Base-by-base conservation (phyloP, 2,797 vertebrate species). In the Crenuchus spilurus region DNA sequence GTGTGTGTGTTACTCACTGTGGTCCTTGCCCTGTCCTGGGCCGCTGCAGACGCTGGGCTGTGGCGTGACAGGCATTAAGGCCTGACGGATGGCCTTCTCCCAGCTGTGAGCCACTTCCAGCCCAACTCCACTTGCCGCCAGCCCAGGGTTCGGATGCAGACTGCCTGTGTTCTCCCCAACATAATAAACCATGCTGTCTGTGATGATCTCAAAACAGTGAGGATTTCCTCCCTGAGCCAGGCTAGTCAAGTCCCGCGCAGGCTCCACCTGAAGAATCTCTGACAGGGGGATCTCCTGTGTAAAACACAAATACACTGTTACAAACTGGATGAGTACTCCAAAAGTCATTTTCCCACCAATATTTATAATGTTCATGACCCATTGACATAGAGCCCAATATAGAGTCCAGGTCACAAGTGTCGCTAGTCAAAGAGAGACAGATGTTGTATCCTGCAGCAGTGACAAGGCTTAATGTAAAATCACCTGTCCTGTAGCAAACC, bases 151-250 rank as follows among this genome's bases (percentile, higher is more conserved):
- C 86, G 74, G 76, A 13, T 76, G 81, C 5, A 67, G 73, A 74
- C 92, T 93, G 70, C 92, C 90, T 76, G 92, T 96, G 90, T 96
- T 97, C 89, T 99, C 97, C 16, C 97, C 97, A 78, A 98, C 97
- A 68, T 97, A 98, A 90, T 98, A 99, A 8, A 98, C 94, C 95
- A 98, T 95, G 62, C 94, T 97, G 85, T 94, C 93, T 33, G 97
- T 99, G 92, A 98, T 97, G 90, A 99, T 95, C 93, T 98, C 96
- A 84, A 99, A 98, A 91, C 96, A 98, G 93, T 99, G 96, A 6
- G 94, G 95, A 87, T 95, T 98, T 90, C 96, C 95, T 84, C 95
- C 95, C 87, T 95, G 94, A 26, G 95, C 92, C 88, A 96, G 87
- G 35, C 91, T 94, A 75, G 91, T 92, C 87, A 95, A 94, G 90